Conservation (phyloP, 1,140 invertebrate genomes). For the Zophobas atratus region DNA sequence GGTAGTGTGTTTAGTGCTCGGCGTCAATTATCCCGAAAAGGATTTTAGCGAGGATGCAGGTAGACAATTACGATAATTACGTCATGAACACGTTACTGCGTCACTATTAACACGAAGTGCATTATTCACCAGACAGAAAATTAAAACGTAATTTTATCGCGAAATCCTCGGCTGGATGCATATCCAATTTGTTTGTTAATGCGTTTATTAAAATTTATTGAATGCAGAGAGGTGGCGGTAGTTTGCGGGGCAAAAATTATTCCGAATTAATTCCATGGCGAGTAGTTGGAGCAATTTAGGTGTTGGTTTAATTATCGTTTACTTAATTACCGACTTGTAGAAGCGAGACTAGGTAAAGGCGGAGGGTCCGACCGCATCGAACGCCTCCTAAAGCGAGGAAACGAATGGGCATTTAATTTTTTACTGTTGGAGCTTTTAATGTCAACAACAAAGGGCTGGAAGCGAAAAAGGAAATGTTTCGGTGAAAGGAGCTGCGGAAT, state of each 20-base stretch:
- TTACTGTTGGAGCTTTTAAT: conserved; percentile 5
- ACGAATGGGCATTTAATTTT: conserved; percentile 10
- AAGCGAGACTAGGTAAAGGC: not conserved
- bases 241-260: not conserved
- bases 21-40: no score
- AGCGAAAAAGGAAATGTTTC: not conserved
- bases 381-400: not conserved
- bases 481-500: not conserved
- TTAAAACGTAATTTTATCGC: no score
- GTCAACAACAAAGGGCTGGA: not conserved
- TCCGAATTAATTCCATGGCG: not conserved
- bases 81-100: no score
- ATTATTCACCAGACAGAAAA: no score
- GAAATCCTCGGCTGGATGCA: no score
- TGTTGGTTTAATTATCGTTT: conserved; percentile 2
- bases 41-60: no score
- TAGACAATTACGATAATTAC: no score
- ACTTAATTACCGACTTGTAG: conserved; percentile 5
- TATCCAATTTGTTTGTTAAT: no score
- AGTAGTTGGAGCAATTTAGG: not conserved
- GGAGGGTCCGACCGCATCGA: conserved; percentile 3
- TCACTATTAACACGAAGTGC: no score
- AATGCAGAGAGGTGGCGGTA: no score
- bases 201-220: no score
- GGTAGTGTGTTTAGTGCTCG: not conserved